Percentiles rank a stretch among this genome's conserved stretches.
Conservation (phyloP, 2,888 invertebrate species). For the Sialis lutaria region DNA sequence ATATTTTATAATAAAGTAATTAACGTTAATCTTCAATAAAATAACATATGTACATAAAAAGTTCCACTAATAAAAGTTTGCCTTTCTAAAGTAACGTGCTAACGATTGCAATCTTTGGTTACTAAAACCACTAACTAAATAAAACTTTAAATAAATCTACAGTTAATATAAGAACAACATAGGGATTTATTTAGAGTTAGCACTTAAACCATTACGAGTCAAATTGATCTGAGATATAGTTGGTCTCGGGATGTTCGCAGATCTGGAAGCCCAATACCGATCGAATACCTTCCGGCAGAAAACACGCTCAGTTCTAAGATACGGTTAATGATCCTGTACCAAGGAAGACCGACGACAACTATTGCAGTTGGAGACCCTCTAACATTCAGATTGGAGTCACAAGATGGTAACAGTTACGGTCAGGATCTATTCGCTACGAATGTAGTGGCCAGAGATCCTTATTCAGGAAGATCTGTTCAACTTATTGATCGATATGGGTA, state of each 20-base stretch:
- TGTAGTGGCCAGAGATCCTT: slow-evolving; percentile 83
- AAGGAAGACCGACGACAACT: slow-evolving; percentile 80
- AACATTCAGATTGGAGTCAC: slow-evolving; percentile 75
- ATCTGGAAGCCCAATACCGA: slow-evolving; percentile 81
- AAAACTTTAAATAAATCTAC: slow-evolving; percentile 4
- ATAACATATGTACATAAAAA: not conserved
- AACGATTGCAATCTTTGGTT: slow-evolving; percentile 1
- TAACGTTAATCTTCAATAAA: not conserved
- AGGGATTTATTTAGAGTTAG: slow-evolving; percentile 9
- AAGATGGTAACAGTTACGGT: slow-evolving; percentile 75
- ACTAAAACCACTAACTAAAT: slow-evolving; percentile 3
- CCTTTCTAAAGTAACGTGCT: not conserved
- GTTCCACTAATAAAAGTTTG: not conserved
- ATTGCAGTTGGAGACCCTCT: slow-evolving; percentile 86
- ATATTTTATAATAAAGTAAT: too few species aligned
- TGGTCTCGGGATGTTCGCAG: slow-evolving; percentile 36
- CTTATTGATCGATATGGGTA: slow-evolving; percentile 81
- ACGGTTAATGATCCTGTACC: slow-evolving; percentile 68
- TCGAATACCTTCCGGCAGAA: slow-evolving; percentile 82
- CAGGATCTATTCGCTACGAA: slow-evolving; percentile 87
- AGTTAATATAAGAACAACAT: slow-evolving; percentile 22
- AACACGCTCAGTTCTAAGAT: slow-evolving; percentile 81
- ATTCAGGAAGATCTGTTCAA: slow-evolving; percentile 77
- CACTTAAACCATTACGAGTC: slow-evolving; percentile 12
- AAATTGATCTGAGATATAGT: slow-evolving; percentile 29